Conservation (phyloP, 2,888 invertebrate species). For the Chloroclysta siterata region DNA sequence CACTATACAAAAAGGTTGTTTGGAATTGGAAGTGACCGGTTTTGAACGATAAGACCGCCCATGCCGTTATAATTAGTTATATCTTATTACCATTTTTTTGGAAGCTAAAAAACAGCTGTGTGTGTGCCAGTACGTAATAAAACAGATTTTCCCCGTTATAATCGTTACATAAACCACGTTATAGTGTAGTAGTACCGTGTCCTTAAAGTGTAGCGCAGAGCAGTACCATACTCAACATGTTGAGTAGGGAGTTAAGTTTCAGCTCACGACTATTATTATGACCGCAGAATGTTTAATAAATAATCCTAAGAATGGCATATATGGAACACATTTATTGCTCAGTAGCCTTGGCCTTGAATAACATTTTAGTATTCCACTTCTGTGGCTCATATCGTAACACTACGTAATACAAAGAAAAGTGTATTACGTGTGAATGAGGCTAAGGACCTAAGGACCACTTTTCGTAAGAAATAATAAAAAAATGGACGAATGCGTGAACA, state of each 20-base stretch:
- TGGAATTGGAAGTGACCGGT: too few relatives aligned
- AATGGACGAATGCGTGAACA: not conserved
- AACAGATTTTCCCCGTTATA: too few relatives aligned
- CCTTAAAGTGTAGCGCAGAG: not conserved
- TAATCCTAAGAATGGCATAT: constrained; percentile 18
- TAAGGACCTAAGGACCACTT: not conserved
- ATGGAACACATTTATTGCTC: constrained; percentile 17
- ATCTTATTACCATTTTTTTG: too few relatives aligned
- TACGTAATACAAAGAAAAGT: constrained; percentile 15
- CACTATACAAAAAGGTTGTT: too few relatives aligned
- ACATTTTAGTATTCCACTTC: constrained; percentile 15
- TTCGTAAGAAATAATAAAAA: constrained; percentile 3
- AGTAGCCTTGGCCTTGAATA: constrained; percentile 21
- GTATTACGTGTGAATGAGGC: constrained; percentile 12
- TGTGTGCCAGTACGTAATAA: too few relatives aligned
- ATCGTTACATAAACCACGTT: too few relatives aligned
- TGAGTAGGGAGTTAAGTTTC: constrained; percentile 15
- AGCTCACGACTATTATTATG: constrained; percentile 19
- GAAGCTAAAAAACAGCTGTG: too few relatives aligned
- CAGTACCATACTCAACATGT: not conserved
- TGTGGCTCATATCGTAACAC: constrained; percentile 2
- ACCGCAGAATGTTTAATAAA: constrained; percentile 23
- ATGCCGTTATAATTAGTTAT: too few relatives aligned
- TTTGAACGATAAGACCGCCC: too few relatives aligned
- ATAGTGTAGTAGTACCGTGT: not conserved